Conservation (phyloP, 2,113 vertebrate species). For the Tragelaphus buxtoni region DNA sequence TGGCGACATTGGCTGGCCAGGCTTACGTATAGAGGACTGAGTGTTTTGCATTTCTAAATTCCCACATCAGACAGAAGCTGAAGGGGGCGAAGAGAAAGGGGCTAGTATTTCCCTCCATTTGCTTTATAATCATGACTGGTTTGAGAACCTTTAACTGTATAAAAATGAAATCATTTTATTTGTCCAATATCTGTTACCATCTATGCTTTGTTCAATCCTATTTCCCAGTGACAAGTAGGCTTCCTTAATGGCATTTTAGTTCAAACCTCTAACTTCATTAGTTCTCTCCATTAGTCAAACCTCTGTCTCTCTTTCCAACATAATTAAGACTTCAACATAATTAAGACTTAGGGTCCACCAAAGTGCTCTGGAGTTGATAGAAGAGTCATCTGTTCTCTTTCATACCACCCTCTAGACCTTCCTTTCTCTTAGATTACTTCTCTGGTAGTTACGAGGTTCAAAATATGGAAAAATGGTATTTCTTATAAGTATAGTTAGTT, state of each 20-base stretch:
- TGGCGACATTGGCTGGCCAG: neutral
- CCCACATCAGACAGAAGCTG: neutral
- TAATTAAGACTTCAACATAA: neutral
- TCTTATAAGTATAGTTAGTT: neutral
- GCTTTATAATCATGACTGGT: neutral
- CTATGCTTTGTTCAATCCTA: neutral
- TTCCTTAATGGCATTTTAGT: neutral
- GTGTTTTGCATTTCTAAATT: neutral
- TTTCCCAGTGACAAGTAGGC: neutral
- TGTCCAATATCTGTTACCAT: neutral
- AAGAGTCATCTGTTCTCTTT: neutral
- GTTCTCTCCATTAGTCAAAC: neutral
- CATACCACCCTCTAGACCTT: neutral
- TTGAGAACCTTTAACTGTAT: neutral
- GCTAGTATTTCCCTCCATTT: neutral
- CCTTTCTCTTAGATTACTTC: neutral
- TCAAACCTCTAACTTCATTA: neutral
- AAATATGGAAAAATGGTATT: neutral
- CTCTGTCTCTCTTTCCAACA: neutral
- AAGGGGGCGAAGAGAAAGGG: neutral
- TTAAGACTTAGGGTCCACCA: neutral
- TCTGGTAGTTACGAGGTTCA: neutral
- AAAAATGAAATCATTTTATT: neutral
- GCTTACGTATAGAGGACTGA: neutral
- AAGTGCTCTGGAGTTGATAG: neutral